These are phyloP conservation scores for Prietella phreatophila DNA, from an alignment of 2,113 vertebrate genomes.

Conservation along the genomic window DNA sequence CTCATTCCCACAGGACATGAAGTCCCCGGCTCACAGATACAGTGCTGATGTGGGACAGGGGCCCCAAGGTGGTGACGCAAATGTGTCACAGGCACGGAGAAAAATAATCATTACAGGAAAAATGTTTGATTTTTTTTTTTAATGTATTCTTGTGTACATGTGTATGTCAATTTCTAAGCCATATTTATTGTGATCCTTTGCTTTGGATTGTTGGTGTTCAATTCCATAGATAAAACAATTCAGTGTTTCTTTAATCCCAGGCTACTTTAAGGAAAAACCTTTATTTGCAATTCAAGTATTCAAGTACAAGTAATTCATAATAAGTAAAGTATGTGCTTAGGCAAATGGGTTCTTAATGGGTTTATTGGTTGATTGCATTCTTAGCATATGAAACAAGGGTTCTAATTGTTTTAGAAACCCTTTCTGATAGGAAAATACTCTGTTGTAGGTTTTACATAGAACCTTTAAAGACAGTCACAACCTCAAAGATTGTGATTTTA, in stretches of 20 bases:
- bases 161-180: not conserved
- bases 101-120: slow-evolving; percentile 12
- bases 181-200: not conserved
- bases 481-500: not conserved
- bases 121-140: not conserved
- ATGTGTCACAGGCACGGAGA: slow-evolving; percentile 1
- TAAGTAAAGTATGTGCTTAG: not conserved
- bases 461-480: not conserved
- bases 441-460: not conserved
- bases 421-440: not conserved
- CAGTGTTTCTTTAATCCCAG: not conserved
- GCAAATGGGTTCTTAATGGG: not conserved
- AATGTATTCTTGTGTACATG: not conserved
- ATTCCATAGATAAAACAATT: not conserved
- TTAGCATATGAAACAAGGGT: not conserved
- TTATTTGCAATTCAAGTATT: not conserved
- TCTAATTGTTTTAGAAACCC: not conserved
- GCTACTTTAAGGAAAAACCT: not conserved
- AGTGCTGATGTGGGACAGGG: slow-evolving; percentile 9
- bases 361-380: not conserved
- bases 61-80: slow-evolving; percentile 20
- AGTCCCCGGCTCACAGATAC: not conserved
- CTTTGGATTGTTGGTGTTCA: not conserved
- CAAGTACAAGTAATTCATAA: not conserved
- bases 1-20: not conserved